These are phyloP conservation scores for Troides oblongomaculatus DNA, from an alignment of 2,888 invertebrate genomes.

Conservation along the genomic window DNA sequence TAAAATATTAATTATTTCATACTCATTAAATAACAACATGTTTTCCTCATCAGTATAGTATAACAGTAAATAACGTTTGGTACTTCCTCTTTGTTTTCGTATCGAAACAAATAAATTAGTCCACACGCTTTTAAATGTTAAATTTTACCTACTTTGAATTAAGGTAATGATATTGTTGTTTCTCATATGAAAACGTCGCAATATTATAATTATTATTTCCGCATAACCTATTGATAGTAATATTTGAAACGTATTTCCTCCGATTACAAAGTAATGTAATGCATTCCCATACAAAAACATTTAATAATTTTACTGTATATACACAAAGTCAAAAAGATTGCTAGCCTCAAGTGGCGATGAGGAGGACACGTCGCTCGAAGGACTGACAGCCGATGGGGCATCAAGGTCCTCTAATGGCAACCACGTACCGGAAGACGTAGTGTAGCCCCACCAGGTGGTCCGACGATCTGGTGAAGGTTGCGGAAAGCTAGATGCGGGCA, in stretches of 20 bases:
- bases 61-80: constrained; percentile 9
- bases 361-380: too few species aligned
- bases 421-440: too few species aligned
- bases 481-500: too few species aligned
- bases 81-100: constrained; percentile 19
- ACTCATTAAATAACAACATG: constrained; percentile 16
- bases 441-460: too few species aligned
- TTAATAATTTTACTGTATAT: too few species aligned
- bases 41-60: constrained; percentile 20
- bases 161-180: constrained; percentile 18
- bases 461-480: too few species aligned
- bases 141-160: constrained; percentile 5
- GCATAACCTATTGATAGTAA: neutral
- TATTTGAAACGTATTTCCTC: neutral
- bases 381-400: too few species aligned
- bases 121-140: constrained; percentile 7
- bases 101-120: constrained; percentile 6
- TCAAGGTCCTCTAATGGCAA: too few species aligned
- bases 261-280: too few species aligned
- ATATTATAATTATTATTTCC: neutral
- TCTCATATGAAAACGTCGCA: constrained; percentile 13
- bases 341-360: too few species aligned
- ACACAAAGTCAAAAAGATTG: too few species aligned
- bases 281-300: too few species aligned
- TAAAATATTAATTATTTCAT: constrained; percentile 3